Conservation (phyloP, 2,888 invertebrate species). For the Ectemnius cavifrons region DNA sequence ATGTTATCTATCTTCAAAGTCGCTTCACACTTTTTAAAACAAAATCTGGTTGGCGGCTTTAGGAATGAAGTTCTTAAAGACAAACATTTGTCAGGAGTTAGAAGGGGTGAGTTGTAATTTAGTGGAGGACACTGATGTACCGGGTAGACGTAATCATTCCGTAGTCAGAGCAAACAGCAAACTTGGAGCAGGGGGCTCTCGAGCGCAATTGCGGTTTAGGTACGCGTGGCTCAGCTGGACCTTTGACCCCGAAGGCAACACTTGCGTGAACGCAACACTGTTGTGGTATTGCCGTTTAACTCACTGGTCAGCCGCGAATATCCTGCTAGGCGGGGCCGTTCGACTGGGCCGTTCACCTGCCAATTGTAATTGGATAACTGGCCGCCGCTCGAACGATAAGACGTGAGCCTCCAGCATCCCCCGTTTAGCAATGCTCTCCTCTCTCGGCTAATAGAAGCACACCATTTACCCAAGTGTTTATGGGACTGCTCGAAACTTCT, state of each 20-base stretch:
- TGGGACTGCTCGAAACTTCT: too few species aligned
- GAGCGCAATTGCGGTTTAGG: slow-evolving; percentile 20
- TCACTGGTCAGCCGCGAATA: slow-evolving; percentile 19
- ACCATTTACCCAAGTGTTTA: too few species aligned
- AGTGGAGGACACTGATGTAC: background rate
- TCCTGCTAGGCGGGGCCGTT: slow-evolving; percentile 10
- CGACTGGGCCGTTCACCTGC: slow-evolving; percentile 20
- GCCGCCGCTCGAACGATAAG: background rate
- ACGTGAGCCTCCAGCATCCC: background rate
- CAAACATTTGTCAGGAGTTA: too few species aligned
- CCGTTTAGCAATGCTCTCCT: background rate
- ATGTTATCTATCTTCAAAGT: too few species aligned
- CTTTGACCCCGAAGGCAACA: slow-evolving; percentile 26
- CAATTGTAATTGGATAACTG: slow-evolving; percentile 32
- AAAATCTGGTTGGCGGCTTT: background rate
- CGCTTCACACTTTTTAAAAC: background rate
- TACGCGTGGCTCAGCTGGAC: slow-evolving; percentile 21
- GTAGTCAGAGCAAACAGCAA: slow-evolving; percentile 21
- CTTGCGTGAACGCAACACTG: slow-evolving; percentile 27
- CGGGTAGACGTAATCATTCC: slow-evolving; percentile 17
- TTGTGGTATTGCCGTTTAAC: slow-evolving; percentile 23
- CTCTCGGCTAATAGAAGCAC: too few species aligned
- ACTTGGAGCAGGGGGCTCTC: slow-evolving; percentile 2
- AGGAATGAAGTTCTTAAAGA: too few species aligned
- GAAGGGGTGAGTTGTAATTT: too few species aligned